Evolutionary conservation across 2,113 vertebrate species (phyloP).

Genomic region (Poecile atricapillus): DNA sequence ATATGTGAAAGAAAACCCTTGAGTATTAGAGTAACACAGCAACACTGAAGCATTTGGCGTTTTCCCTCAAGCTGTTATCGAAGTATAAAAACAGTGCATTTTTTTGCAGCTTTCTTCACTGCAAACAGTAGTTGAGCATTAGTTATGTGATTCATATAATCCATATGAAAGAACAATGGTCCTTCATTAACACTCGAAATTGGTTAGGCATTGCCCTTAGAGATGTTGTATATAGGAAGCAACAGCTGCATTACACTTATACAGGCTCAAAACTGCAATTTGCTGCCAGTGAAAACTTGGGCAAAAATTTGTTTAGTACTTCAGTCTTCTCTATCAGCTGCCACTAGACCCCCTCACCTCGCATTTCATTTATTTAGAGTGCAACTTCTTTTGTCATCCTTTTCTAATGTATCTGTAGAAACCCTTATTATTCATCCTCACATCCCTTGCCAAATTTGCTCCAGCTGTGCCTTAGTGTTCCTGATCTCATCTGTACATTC

Average conservation of each 20-base stretch:
- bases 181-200: neutral
- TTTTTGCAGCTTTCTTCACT: neutral
- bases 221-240: neutral
- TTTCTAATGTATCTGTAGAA: neutral
- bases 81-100: neutral
- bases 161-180: neutral
- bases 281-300: neutral
- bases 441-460: neutral
- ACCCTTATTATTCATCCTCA: neutral
- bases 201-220: neutral
- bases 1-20: neutral
- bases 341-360: neutral
- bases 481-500: neutral
- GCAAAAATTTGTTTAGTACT: neutral
- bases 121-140: neutral
- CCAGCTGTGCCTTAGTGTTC: neutral
- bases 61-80: neutral
- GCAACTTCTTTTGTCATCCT: neutral
- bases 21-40: neutral
- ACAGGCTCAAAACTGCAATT: neutral
- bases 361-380: neutral
- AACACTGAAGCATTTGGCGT: neutral
- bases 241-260: neutral
- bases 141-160: neutral
- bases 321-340: neutral